These are phyloP conservation scores for Lepus oiostolus DNA, from an alignment of 2,797 vertebrate species.

Conservation along the genomic window DNA sequence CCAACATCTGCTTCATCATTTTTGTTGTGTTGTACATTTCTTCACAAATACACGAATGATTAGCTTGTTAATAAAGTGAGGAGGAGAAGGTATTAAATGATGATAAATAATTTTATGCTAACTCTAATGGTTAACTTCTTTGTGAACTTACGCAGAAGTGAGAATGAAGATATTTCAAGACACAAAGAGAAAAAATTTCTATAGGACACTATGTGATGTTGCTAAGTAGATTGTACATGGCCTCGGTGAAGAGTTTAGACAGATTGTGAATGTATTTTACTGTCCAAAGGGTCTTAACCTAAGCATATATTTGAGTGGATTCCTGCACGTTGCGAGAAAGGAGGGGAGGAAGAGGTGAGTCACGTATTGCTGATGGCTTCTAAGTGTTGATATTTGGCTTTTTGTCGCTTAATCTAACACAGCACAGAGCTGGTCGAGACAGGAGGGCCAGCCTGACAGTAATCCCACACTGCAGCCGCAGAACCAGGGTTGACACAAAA, in stretches of 20 bases:
- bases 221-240: not conserved
- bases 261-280: slow-evolving; percentile 9
- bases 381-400: slow-evolving; percentile 34
- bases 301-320: not conserved
- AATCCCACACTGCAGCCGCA: not conserved
- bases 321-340: slow-evolving; percentile 35
- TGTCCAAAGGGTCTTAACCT: slow-evolving; percentile 15
- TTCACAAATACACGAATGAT: not conserved
- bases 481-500: not conserved
- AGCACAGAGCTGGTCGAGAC: not conserved
- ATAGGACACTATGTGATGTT: not conserved
- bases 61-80: slow-evolving; percentile 4
- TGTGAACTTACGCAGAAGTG: slow-evolving; percentile 35
- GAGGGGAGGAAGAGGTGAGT: not conserved
- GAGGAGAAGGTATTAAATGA: slow-evolving; percentile 23
- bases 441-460: not conserved
- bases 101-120: slow-evolving; percentile 25
- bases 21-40: slow-evolving; percentile 18
- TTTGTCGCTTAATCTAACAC: not conserved
- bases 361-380: not conserved
- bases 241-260: not conserved
- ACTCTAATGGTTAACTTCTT: not conserved
- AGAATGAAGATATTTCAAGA: slow-evolving; percentile 5
- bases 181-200: slow-evolving; percentile 4
- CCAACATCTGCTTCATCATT: not conserved